Evolutionary conservation across 2,113 vertebrate species (phyloP).

Genomic region (Hippocampus zosterae): DNA sequence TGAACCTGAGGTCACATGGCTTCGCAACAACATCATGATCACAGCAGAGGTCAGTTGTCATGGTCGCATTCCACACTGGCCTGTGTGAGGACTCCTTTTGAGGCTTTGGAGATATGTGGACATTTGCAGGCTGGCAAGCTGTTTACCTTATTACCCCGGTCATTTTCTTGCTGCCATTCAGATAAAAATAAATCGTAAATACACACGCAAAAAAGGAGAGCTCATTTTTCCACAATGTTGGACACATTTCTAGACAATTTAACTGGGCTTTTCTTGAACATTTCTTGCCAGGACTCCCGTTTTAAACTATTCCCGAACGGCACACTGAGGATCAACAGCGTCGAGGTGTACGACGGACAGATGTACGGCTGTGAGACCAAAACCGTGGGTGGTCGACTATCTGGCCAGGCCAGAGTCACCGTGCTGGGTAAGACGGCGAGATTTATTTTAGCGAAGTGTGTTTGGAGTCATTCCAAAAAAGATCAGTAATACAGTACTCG

Average conservation of each 20-base stretch:
- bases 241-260: background rate
- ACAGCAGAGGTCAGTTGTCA: constrained; percentile 74
- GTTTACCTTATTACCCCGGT: background rate
- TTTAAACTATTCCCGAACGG: constrained; percentile 86
- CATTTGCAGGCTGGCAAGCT: no score
- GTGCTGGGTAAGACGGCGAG: constrained; percentile 79
- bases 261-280: background rate
- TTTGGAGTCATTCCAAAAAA: constrained; percentile 9
- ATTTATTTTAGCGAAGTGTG: background rate
- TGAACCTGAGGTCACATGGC: constrained; percentile 83
- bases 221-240: background rate
- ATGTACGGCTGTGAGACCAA: constrained; percentile 84
- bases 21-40: constrained; percentile 79
- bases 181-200: no score
- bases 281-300: constrained; percentile 75
- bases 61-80: background rate
- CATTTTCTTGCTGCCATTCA: background rate
- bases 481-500: constrained; percentile 2
- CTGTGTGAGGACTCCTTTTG: background rate
- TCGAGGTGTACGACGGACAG: constrained; percentile 90
- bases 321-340: constrained; percentile 87
- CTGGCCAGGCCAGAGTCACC: constrained; percentile 77
- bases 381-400: constrained; percentile 77
- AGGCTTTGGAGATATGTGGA: background rate
- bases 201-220: background rate